Base-by-base conservation (phyloP, 2,888 invertebrate species). In the Agrotis segetum region DNA sequence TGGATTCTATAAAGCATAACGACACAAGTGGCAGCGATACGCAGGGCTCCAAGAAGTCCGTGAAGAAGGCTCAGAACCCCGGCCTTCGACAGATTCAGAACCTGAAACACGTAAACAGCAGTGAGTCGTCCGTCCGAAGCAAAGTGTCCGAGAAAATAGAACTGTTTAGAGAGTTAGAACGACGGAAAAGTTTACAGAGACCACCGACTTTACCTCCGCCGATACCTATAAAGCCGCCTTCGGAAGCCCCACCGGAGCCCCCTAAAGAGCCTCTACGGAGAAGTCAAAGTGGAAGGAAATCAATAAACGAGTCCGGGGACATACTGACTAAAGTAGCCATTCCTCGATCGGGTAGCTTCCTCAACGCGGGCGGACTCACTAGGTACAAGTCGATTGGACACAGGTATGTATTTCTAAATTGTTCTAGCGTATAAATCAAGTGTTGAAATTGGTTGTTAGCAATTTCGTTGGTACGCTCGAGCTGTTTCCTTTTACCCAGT, bases 261-360 rank as follows among this genome's bases (percentile, higher is more conserved):
- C 89, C 92, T 1, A 94, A 94, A 76, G 94, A 95, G 71, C 94
- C 96, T 50, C 85, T 96, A 74, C 89, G 95, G 79, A 90, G 96
- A 85, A 96, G 92, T 81, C 96, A 96, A 81, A 96, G 96, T 79
- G 93, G 94, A 47, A 91, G 96, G 79, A 95, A 96, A 75, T 96
- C 96, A 47, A 86, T 95, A 40, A 96, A 91, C 69, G 97, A 97
- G 78, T 97, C 97, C 68, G 98, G 98, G 11, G 98, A 98, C 91
- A 97, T 98, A 85, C 93, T 98, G 86, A 98, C 98, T 0, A 98
- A 98, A 92, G 98, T 98, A 56, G 98, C 98, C 53, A 97, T 98
- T 87, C 98, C 98, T 17, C 96, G 98, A 85, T 98, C 98, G 64
- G 98, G 98, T 60, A 98, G 98, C 91, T 98, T 98, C 90, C 96